phyloP scores from a whole-genome alignment of 2,113 vertebrate genomes.

The Dunckerocampus dactyliophorus region DNA sequence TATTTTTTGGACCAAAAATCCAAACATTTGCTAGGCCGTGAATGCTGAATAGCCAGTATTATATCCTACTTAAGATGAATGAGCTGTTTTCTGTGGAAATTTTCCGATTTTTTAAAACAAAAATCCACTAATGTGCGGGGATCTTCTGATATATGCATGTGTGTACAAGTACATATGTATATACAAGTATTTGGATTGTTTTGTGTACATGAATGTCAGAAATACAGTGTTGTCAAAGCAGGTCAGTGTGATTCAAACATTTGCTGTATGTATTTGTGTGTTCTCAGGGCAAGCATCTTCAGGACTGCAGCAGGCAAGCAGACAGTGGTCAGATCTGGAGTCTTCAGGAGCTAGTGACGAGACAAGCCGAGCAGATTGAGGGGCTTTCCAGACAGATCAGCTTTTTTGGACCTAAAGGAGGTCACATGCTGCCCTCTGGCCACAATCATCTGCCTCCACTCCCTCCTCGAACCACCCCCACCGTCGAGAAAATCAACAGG shows the following conservation, averaged over 20 bases:
- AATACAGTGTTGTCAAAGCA: no score
- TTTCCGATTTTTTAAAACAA: no score
- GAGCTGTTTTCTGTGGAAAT: no score
- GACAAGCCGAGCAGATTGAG: neutral
- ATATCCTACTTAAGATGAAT: no score
- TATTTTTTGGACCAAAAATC: no score
- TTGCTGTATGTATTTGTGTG: neutral
- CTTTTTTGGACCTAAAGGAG: neutral
- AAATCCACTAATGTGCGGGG: no score
- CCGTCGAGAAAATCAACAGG: neutral
- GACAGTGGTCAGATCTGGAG: conserved; percentile 1
- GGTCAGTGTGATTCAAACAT: neutral
- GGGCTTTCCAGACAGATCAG: neutral
- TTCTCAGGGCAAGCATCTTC: conserved; percentile 6
- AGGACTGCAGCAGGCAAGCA: conserved; percentile 1
- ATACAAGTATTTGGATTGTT: no score
- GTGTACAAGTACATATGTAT: no score
- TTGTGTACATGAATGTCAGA: no score
- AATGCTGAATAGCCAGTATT: no score
- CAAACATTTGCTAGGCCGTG: no score
- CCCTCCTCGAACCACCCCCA: neutral
- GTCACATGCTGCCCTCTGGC: neutral
- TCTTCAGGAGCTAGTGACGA: conserved; percentile 6
- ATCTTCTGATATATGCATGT: no score
- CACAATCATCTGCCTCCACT: conserved; percentile 1